Evolutionary conservation across 2,888 invertebrate genomes (phyloP), one percentile per base, ranked within the genome.

Genomic region (Elmis aenea): DNA sequence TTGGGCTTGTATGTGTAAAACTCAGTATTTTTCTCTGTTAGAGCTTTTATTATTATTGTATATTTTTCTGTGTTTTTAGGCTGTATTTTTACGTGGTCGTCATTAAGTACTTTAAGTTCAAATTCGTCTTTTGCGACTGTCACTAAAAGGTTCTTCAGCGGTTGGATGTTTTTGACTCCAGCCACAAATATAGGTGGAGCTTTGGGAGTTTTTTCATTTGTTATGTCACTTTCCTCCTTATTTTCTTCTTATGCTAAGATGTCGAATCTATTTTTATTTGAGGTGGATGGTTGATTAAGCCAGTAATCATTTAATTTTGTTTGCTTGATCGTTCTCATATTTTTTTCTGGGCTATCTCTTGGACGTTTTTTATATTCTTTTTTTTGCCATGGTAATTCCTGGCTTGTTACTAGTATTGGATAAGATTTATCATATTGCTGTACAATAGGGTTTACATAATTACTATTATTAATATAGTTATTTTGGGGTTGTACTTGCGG

Each of bases 1-100:
- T 33, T 33, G 13, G 12, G 25, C 9, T 32, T 32, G 11, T 32
- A 25, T n/a, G 32, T 24, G 15, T 25, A 25, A 13, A 32, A 32
- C 20, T 29, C 5, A 21, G 26, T 26, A n/a, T 23, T 23, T 10
- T 23, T 23, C 10, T 23, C 23, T 23, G n/a, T 23, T 23, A 8
- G 10, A n/a, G 23, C n/a, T 4, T 23, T 23, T 9, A 23, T 23
- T 9, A 23, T 23, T 4, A 4, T 23, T 4, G 23, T 23, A 23
- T 23, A 23, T 23, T 23, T 23, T 23, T 23, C 23, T n/a, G 23
- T 23, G n/a, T 4, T 4, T 23, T 23, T 23, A 9, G 23, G n/a
- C 23, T 23, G 5, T 3, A 23, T n/a, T 23, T 23, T 23, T n/a
- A 23, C 23, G n/a, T 23, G 23, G 23, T 23, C 23, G n/a, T n/a